Conservation (phyloP, 2,888 invertebrate species). For the Anthophora plumipes region DNA sequence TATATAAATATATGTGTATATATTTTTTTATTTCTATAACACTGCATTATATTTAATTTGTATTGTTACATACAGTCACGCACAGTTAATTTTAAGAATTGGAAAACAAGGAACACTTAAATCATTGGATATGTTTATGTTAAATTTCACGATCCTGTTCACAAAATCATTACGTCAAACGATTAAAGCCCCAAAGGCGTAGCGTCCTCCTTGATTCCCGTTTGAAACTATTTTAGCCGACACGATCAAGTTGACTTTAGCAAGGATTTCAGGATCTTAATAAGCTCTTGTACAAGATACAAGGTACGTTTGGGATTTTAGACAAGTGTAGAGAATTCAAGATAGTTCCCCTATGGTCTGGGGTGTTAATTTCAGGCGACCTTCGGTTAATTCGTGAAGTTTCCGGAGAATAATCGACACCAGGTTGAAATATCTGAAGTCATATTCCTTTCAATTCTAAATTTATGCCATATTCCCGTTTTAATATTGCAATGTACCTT, state of each 20-base stretch:
- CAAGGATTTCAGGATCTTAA: slow-evolving; percentile 13
- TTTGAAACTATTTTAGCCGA: slow-evolving; percentile 1
- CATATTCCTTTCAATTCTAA: no score
- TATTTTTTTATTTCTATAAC: no score
- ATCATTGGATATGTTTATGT: not conserved
- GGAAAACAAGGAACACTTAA: no score
- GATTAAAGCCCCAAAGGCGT: not conserved
- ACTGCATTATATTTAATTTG: no score
- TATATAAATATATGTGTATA: no score
- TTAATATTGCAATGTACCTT: no score
- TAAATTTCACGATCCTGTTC: not conserved
- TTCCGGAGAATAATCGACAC: not conserved
- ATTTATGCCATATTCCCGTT: no score
- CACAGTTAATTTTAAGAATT: no score
- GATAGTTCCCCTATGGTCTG: not conserved
- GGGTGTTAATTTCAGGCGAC: not conserved
- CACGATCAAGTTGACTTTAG: slow-evolving; percentile 1
- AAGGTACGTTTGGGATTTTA: slow-evolving; percentile 18
- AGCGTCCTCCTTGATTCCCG: not conserved
- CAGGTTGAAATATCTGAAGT: not conserved
- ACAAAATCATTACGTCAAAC: no score
- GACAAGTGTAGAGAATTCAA: not conserved
- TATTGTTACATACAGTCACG: no score
- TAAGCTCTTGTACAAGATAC: slow-evolving; percentile 15
- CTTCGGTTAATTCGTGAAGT: slow-evolving; percentile 9